A percentile compares a stretch with the other conserved stretches of the same genome.
Conservation (phyloP, 2,888 invertebrate genomes). For the Nephrotoma flavescens region DNA sequence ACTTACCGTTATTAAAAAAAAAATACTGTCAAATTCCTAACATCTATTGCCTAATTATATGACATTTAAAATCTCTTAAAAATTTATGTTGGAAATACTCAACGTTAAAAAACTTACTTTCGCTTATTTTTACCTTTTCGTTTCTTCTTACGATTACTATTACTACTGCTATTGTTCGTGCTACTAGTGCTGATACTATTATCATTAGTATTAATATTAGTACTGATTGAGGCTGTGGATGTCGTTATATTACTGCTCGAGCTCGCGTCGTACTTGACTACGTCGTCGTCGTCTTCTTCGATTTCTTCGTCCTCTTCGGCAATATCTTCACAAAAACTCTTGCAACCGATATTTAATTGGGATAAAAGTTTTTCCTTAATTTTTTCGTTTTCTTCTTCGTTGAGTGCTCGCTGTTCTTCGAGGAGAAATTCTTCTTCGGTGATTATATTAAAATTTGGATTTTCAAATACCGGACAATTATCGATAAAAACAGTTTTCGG, state of each 20-base stretch:
- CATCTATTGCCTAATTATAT: neutral
- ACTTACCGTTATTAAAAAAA: neutral
- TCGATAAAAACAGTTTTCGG: conserved; percentile 18
- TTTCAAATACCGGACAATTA: conserved; percentile 29
- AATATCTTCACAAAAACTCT: neutral
- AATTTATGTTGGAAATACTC: neutral
- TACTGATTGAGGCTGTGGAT: neutral
- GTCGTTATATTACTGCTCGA: neutral
- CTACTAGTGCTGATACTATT: neutral
- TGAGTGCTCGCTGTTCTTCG: neutral
- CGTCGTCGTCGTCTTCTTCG: neutral
- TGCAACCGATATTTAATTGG: conserved; percentile 11
- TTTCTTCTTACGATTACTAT: conserved; percentile 7
- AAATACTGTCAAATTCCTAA: neutral
- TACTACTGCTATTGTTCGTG: neutral
- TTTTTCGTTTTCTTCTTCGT: conserved; percentile 8
- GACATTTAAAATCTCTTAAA: neutral
- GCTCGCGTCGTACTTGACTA: neutral
- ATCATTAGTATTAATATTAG: conserved; percentile 2
- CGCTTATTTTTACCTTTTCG: conserved; percentile 14
- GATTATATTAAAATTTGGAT: conserved; percentile 21
- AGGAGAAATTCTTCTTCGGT: neutral
- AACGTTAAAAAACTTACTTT: conserved; percentile 9
- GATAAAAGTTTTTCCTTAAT: conserved; percentile 13
- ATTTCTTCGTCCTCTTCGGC: neutral